These are phyloP conservation scores for Spermophilus dauricus DNA, from an alignment of 2,113 vertebrate species.

Conservation along the genomic window DNA sequence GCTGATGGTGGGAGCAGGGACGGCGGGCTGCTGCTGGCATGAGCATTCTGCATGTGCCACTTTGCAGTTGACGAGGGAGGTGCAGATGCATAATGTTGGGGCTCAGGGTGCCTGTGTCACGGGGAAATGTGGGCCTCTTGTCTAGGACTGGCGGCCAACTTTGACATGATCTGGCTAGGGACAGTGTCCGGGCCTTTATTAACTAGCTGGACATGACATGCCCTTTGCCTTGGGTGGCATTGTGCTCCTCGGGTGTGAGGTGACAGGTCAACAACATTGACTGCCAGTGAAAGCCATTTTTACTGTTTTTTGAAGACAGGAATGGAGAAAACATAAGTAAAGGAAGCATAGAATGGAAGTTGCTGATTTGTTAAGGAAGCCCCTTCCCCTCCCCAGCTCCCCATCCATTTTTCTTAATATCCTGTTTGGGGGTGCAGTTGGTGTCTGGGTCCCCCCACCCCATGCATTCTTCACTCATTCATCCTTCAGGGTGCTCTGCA, in stretches of 20 bases:
- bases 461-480: neutral
- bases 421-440: neutral
- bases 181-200: neutral
- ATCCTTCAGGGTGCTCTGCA: neutral
- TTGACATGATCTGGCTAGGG: neutral
- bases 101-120: neutral
- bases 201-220: neutral
- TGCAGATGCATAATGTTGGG: neutral
- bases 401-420: neutral
- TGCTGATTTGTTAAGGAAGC: neutral
- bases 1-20: neutral
- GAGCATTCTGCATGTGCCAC: neutral
- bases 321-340: neutral
- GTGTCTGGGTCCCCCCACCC: neutral
- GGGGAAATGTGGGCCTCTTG: neutral
- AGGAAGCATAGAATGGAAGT: neutral
- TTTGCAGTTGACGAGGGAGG: neutral
- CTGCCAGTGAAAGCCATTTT: neutral
- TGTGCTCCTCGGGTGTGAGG: neutral
- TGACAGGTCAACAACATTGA: neutral
- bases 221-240: neutral
- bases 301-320: constrained; percentile 23
- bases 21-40: neutral
- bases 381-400: no score
- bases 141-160: neutral